Conservation (phyloP, 2,888 invertebrate species). For the Caradrina clavipalpis region DNA sequence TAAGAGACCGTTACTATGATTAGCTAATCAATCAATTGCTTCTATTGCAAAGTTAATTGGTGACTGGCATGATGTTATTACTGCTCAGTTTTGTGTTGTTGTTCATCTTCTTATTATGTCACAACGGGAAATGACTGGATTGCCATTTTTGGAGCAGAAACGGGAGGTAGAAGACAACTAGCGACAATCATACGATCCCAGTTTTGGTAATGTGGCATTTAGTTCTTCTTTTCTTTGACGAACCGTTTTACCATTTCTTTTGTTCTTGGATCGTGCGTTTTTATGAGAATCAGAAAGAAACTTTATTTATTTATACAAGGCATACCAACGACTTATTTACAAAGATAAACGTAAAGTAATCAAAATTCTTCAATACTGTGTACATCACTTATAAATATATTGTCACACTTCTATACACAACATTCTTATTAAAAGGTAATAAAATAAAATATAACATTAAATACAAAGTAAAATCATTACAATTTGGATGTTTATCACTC, state of each 20-base stretch:
- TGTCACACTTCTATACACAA: too few relatives aligned
- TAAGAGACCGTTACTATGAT: conserved; percentile 45
- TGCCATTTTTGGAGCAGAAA: not conserved
- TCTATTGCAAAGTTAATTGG: conserved; percentile 42
- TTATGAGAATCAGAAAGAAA: not conserved
- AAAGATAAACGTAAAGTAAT: too few relatives aligned
- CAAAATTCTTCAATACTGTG: too few relatives aligned
- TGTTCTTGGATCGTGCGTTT: not conserved
- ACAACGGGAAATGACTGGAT: not conserved
- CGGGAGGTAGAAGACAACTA: not conserved
- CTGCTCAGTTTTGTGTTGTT: conserved; percentile 26
- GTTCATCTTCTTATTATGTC: conserved; percentile 22
- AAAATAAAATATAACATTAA: too few relatives aligned
- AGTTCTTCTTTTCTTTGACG: not conserved
- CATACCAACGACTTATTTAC: too few relatives aligned
- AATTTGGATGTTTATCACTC: too few relatives aligned
- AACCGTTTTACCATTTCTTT: not conserved
- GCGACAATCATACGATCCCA: not conserved
- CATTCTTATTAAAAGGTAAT: too few relatives aligned
- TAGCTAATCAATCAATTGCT: conserved; percentile 57
- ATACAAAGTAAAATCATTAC: too few relatives aligned
- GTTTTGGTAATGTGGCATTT: not conserved
- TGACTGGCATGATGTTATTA: conserved; percentile 30
- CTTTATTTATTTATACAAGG: too few relatives aligned
- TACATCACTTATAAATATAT: too few relatives aligned